Conservation (phyloP, 2,888 invertebrate species). For the Lacanobia wlatinum region DNA sequence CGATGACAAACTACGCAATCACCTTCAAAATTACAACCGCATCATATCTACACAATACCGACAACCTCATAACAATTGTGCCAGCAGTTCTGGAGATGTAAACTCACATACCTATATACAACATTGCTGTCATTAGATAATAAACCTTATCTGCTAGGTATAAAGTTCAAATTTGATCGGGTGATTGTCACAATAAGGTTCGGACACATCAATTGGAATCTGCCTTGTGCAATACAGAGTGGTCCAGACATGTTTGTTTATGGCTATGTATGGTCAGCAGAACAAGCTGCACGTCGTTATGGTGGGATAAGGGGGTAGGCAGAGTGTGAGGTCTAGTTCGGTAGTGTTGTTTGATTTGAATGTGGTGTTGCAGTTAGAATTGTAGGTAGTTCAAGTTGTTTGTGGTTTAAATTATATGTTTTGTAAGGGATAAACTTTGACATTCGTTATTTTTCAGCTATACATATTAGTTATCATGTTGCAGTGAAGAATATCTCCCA, state of each 20-base stretch:
- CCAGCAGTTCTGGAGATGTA: conserved; percentile 46
- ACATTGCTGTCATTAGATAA: neutral
- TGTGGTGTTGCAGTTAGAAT: neutral
- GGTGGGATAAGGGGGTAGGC: conserved; percentile 19
- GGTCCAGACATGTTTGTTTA: conserved; percentile 67
- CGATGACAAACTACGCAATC: conserved; percentile 34
- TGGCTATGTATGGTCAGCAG: conserved; percentile 62
- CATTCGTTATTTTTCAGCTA: neutral
- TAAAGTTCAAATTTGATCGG: conserved; percentile 39
- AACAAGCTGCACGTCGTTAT: conserved; percentile 41
- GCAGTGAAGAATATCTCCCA: neutral
- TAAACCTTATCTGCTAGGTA: rapidly evolving
- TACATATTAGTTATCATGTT: neutral
- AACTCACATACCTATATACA: conserved; percentile 16
- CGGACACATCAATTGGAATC: conserved; percentile 61
- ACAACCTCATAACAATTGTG: conserved; percentile 58
- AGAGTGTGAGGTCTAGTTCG: neutral
- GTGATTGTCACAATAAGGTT: conserved; percentile 47
- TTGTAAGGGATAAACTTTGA: too few species aligned
- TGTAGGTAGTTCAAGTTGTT: neutral
- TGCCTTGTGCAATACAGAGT: conserved; percentile 64
- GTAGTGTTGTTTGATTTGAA: neutral
- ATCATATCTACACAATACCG: conserved; percentile 50
- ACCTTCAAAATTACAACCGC: conserved; percentile 43
- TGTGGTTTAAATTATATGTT: neutral